Percentiles rank a stretch among this genome's conserved stretches.
Evolutionary conservation across 2,888 invertebrate genomes (phyloP).

Genomic region (Teleiodes luculella): DNA sequence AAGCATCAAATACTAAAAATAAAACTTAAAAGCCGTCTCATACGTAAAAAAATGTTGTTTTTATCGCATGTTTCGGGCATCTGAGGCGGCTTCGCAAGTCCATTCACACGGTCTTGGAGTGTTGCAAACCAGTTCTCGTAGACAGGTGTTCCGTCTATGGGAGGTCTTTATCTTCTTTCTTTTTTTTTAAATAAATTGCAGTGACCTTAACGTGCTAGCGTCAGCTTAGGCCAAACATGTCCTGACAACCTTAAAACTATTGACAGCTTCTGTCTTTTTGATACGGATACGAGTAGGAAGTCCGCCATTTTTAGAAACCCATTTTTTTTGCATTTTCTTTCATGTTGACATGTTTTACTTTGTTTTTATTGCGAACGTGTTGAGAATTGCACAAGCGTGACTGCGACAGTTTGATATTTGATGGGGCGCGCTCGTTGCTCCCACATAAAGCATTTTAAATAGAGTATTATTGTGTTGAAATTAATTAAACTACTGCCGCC

Average conservation of each 20-base stretch:
- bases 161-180: conserved; percentile 37
- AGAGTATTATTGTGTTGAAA: conserved; percentile 43
- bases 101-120: conserved; percentile 60
- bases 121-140: conserved; percentile 58
- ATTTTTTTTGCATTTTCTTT: too few species aligned
- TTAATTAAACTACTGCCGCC: conserved; percentile 56
- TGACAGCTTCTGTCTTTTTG: too few species aligned
- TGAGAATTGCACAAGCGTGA: background rate
- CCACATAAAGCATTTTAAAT: conserved; percentile 7
- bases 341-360: too few species aligned
- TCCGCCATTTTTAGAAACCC: too few species aligned
- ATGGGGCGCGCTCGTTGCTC: background rate
- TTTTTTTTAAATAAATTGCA: conserved; percentile 35
- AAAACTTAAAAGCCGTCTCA: background rate
- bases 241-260: background rate
- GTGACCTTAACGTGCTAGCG: conserved; percentile 39
- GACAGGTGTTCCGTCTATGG: conserved; percentile 58
- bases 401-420: conserved; percentile 4
- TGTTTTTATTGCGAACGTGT: background rate
- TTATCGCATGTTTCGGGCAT: conserved; percentile 32
- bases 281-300: too few species aligned
- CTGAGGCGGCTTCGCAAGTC: conserved; percentile 60
- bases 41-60: background rate
- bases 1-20: too few species aligned
- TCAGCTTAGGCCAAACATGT: background rate